A percentile compares a stretch with the other conserved stretches of the same genome.
Conservation (phyloP, 2,888 invertebrate species). For the Sesamia inferens region DNA sequence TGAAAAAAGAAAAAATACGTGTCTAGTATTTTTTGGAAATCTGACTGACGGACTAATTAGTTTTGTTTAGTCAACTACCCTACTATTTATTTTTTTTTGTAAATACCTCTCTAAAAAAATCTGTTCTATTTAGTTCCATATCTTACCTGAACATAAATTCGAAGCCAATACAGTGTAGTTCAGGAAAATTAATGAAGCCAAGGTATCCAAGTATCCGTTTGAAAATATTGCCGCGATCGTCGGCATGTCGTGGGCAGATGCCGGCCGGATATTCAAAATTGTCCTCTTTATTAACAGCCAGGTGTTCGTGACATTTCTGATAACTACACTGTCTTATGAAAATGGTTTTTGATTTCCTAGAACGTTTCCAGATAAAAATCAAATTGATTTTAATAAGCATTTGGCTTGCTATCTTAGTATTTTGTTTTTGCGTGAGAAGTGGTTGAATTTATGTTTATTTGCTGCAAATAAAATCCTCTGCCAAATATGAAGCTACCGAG, state of each 20-base stretch:
- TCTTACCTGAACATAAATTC: conserved; percentile 27
- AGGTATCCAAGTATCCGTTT: conserved; percentile 42
- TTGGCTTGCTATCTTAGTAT: neutral
- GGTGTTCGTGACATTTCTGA: conserved; percentile 67
- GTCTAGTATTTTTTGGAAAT: no score
- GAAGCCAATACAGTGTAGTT: conserved; percentile 34
- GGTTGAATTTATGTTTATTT: neutral
- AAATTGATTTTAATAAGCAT: conserved; percentile 14
- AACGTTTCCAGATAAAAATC: conserved; percentile 10
- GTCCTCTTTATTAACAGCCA: conserved; percentile 70
- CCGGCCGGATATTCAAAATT: conserved; percentile 71
- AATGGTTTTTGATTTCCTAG: conserved; percentile 44
- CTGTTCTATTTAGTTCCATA: neutral
- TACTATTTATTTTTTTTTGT: no score
- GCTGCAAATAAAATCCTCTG: conserved; percentile 11
- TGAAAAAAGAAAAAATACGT: no score
- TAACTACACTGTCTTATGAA: conserved; percentile 60
- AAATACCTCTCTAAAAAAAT: no score
- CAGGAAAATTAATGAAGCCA: conserved; percentile 44
- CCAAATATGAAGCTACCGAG: conserved; percentile 35
- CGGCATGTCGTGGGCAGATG: conserved; percentile 68
- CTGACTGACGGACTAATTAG: no score
- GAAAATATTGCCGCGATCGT: conserved; percentile 56
- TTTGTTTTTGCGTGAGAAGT: neutral
- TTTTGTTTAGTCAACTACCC: no score